Evolutionary conservation across 2,113 vertebrate species (phyloP), one percentile per base, ranked within the genome.

Genomic region (Ctenomys sociabilis): DNA sequence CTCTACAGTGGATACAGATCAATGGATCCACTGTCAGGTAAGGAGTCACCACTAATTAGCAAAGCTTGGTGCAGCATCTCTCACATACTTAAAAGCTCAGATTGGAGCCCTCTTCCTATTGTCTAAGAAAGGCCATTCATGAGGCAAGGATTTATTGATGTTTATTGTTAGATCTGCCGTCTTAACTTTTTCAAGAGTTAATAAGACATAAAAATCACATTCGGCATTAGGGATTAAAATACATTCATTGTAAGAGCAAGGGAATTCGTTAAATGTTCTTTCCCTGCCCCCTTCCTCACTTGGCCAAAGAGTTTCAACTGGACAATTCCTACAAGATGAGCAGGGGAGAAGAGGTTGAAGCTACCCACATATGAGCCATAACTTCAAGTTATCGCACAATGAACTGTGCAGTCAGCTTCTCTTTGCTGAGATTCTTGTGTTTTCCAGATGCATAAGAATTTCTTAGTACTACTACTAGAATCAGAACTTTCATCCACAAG

Each of bases 121-220:
- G 22, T 54, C 85, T 87, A 26, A 70, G 68, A 81, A 30, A 61
- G 43, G 30, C 52, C 35, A 86, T 61, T 70, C 10, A 0, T 0
- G 2, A 26, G 32, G 85, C 93, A 95, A 30, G 86, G 49, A 68
- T 73, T 72, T 91, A 91, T 57, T 90, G 32, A 93, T 85, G 88
- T 85, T 52, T 86, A 59, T 54, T 97, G 96, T 97, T 95, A 95
- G 81, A 85, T 68, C 32, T 54, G 0, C 14, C 94, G 93, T 92
- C 4, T 0, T 70, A 91, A 97, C 70, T 16, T 1, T 82, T 93
- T 57, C 85, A 88, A 84, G 88, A 91, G 97, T 95, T 92, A 88
- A 94, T 97, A 63, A 32, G 70, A 77, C 97, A 92, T 5, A 43
- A 94, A 97, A 92, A 16, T n/a, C 85, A 63, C 63, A 35, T 43